Base-by-base conservation (phyloP, 2,888 invertebrate genomes). In the Odontocerum albicorne region DNA sequence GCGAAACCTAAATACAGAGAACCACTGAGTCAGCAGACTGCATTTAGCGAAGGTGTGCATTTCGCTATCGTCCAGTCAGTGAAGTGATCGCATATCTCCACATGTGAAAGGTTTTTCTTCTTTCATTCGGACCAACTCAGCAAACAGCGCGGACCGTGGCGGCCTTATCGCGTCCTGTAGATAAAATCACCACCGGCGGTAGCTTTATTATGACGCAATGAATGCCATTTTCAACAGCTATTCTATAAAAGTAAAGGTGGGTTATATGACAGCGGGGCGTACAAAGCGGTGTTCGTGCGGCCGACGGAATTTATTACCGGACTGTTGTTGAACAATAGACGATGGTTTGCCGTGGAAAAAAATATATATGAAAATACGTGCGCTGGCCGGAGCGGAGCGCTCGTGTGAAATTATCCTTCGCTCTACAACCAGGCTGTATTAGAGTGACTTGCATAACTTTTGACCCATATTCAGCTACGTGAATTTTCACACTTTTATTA, bases 171-270 rank as follows among this genome's bases (percentile, higher is more conserved):
- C 49, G 12, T 2, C 31, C n/a, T 40, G 40, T 16, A 50, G 50
- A 50, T 50, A 50, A 50, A 45, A 50, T 50, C 50, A 21, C 33
- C 27, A n/a, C 12, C 49, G 49, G 36, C 40, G 45, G 44, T 33
- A 45, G 54, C 54, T 58, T 54, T 58, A 58, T 58, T 56, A 56
- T 56, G 56, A 56, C 53, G 55, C 55, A 58, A 58, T 55, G 58
- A 58, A 58, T 58, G 58, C 58, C 58, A 58, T 55, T 58, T 55
- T 58, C 55, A 51, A 50, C 58, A 44, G 21, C 55, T 32, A 33
- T 45, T 49, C 56, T 40, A 45, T 47, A 58, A 58, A 58, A 58
- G 49, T 38, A 32, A 47, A 58, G 51, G 58, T 51, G 40, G 51
- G 55, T 55, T 58, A 58, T 58, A 53, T 49, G 58, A 58, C 55